A percentile compares a stretch with the other conserved stretches of the same genome.
phyloP scores from a whole-genome alignment of 2,113 vertebrate genomes.

The Poecile atricapillus region DNA sequence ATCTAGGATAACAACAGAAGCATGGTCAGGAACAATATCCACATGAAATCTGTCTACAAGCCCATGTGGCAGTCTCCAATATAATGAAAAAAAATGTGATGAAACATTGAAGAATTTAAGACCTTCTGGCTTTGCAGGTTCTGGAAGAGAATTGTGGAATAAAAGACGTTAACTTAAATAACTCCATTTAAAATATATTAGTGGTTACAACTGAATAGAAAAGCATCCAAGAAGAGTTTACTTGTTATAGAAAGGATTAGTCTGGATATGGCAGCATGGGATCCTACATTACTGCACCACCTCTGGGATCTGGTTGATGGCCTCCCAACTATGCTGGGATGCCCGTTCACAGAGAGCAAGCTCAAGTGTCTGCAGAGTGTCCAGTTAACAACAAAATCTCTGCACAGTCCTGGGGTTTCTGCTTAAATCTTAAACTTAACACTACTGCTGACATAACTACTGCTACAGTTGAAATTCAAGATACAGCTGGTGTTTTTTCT shows the following conservation, averaged over 20 bases:
- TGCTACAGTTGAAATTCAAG: neutral
- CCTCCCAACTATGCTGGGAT: neutral
- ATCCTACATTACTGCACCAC: neutral
- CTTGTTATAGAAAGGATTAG: neutral
- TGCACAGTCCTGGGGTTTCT: neutral
- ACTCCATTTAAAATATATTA: neutral
- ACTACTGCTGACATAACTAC: neutral
- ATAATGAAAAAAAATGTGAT: slow-evolving; percentile 73
- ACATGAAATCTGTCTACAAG: slow-evolving; percentile 77
- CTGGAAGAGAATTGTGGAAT: slow-evolving; percentile 56
- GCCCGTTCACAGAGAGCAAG: neutral
- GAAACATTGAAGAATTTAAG: slow-evolving; percentile 71
- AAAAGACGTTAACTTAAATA: neutral
- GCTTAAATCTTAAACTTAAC: neutral
- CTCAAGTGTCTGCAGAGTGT: neutral
- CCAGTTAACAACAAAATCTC: neutral
- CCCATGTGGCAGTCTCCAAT: slow-evolving; percentile 71
- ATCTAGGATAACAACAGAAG: slow-evolving; percentile 76
- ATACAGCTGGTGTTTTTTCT: neutral
- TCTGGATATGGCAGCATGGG: neutral
- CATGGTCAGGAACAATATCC: slow-evolving; percentile 74
- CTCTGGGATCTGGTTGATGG: neutral
- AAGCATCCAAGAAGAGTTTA: neutral
- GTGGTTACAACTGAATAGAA: neutral
- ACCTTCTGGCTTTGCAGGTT: slow-evolving; percentile 72